These are phyloP conservation scores for Spea bombifrons DNA, from an alignment of 2,113 vertebrate species.

Conservation along the genomic window DNA sequence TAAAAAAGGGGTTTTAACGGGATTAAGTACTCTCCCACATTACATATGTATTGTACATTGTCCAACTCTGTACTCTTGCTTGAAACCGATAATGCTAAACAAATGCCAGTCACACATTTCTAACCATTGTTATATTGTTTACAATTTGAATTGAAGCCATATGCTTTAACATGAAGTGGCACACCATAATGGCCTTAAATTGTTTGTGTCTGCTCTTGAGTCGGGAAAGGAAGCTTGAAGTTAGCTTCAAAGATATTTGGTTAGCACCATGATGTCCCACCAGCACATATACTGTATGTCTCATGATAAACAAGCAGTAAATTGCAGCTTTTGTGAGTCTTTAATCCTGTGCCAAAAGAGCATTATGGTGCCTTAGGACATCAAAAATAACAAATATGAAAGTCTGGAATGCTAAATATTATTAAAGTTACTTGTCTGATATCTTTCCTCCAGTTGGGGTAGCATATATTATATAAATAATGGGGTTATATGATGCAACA, in stretches of 20 bases:
- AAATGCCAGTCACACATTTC: too few relatives aligned
- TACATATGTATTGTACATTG: too few relatives aligned
- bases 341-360: neutral
- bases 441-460: too few relatives aligned
- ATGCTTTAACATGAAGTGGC: neutral
- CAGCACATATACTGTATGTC: neutral
- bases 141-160: neutral
- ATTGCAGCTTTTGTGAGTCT: neutral
- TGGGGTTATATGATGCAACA: too few relatives aligned
- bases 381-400: neutral
- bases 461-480: too few relatives aligned
- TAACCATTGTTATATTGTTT: too few relatives aligned
- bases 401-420: neutral
- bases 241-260: neutral
- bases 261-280: neutral
- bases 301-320: neutral
- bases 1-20: too few relatives aligned
- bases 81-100: too few relatives aligned
- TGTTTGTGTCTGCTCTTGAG: neutral
- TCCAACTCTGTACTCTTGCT: too few relatives aligned
- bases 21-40: too few relatives aligned
- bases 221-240: neutral
- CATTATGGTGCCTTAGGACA: neutral
- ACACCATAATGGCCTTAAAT: too few relatives aligned
- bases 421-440: neutral